phyloP scores from a whole-genome alignment of 1,140 invertebrate species.

The Anastrepha obliqua region DNA sequence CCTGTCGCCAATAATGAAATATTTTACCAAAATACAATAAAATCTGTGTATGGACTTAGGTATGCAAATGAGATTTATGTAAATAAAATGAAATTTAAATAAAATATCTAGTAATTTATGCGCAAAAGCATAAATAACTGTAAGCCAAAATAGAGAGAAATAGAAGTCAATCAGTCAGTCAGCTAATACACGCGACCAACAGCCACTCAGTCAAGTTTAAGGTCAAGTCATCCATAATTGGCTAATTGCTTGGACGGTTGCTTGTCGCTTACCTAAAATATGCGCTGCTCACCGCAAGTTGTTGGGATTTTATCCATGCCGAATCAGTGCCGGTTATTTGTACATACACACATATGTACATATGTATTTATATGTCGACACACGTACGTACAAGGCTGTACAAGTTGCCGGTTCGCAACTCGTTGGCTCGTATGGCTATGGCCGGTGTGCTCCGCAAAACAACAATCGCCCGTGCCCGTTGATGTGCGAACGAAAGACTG shows the following conservation, averaged over 20 bases:
- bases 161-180: not conserved
- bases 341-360: no score
- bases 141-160: not conserved
- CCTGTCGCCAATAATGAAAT: not conserved
- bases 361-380: no score
- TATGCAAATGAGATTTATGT: not conserved
- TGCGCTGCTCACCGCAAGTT: not conserved
- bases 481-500: not conserved
- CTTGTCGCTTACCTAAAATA: not conserved
- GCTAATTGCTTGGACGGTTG: conserved; percentile 46
- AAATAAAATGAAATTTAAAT: not conserved
- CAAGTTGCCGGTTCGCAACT: not conserved
- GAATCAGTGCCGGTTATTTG: conserved; percentile 17
- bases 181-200: conserved; percentile 8
- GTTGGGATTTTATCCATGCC: conserved; percentile 18
- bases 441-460: not conserved
- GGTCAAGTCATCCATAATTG: conserved; percentile 46
- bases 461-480: not conserved
- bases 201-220: conserved; percentile 44
- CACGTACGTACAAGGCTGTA: not conserved
- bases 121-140: not conserved
- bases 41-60: not conserved
- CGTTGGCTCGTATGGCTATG: not conserved
- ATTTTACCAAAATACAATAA: not conserved
- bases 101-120: not conserved